Evolutionary conservation across 2,113 vertebrate genomes (phyloP), one percentile per base, ranked within the genome.

Genomic region (Gymnocephalus cernua): DNA sequence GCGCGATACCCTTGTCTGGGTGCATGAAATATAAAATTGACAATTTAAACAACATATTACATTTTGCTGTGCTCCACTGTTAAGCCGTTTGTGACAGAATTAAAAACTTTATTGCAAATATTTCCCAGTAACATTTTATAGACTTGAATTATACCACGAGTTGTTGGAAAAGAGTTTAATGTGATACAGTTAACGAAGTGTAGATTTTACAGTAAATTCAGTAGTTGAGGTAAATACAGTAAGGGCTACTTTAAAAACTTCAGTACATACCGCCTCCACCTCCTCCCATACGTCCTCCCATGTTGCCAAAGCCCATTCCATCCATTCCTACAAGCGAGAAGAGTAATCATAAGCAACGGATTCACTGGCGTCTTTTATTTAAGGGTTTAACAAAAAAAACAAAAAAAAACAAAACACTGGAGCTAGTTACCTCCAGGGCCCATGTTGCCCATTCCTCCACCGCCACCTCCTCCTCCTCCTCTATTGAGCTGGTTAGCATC

Each of bases 401-500:
- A 29, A 29, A 32, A 1, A 32, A 32, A 35, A 35, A 35, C 32
- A 35, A n/a, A 67, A 64, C 4, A 47, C 3, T 19, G 2, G 1
- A n/a, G 45, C 9, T 58, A 18, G 81, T 95, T 94, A 97, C 97
- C 97, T 96, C 97, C 97, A 61, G 96, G 97, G 44, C 97, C 96
- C 91, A 98, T 94, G 94, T 96, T 98, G 79, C 96, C 96, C 96
- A 99, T 97, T 63, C 95, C 94, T 32, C 88, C 74, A 2, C 86
- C 89, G 2, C 76, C 90, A 0, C 88, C 88, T 13, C 90, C 86
- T 2, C 87, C 86, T 0, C 78, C 95, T 79, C 97, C 97, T 94
- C 97, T 96, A 89, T 97, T 99, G 85, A 99, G 88, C 71, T 98
- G 96, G 85, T 95, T 95, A 83, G 98, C 96, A 94, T 98, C 98